Evolutionary conservation across 2,113 vertebrate genomes (phyloP).

Genomic region (Boulengerochromis microlepis): DNA sequence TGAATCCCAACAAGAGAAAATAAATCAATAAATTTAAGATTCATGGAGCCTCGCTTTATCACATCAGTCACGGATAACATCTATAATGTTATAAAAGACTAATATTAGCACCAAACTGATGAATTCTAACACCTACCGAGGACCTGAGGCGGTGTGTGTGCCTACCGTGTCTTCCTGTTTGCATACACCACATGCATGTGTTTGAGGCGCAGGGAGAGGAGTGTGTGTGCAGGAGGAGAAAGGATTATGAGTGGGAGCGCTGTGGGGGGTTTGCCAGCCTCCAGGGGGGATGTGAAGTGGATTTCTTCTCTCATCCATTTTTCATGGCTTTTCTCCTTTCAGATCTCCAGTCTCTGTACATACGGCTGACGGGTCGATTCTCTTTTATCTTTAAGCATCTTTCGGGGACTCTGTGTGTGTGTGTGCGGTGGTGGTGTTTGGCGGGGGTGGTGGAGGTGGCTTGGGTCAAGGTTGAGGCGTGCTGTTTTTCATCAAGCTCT

Average conservation of each 20-base stretch:
- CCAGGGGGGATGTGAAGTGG: constrained; percentile 62
- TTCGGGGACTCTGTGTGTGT: constrained; percentile 34
- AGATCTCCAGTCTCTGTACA: constrained; percentile 62
- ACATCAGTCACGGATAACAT: background rate
- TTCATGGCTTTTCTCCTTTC: constrained; percentile 70
- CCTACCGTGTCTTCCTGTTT: constrained; percentile 45
- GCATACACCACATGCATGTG: constrained; percentile 34
- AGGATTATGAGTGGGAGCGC: constrained; percentile 60
- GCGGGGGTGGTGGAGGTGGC: background rate
- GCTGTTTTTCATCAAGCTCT: constrained; percentile 25
- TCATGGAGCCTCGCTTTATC: background rate
- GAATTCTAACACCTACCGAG: constrained; percentile 7
- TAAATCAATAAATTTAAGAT: background rate
- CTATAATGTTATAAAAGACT: background rate
- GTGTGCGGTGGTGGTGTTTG: background rate
- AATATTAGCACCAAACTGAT: background rate
- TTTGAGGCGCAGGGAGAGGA: constrained; percentile 17
- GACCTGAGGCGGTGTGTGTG: constrained; percentile 25
- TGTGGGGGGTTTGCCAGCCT: constrained; percentile 60
- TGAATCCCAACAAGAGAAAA: background rate
- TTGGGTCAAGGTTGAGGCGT: constrained; percentile 39
- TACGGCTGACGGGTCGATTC: constrained; percentile 59
- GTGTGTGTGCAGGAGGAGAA: constrained; percentile 50
- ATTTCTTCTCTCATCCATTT: constrained; percentile 76
- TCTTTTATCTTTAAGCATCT: constrained; percentile 71